Base-by-base conservation (phyloP, 2,888 invertebrate species). In the Holacanthella duospinosa region DNA sequence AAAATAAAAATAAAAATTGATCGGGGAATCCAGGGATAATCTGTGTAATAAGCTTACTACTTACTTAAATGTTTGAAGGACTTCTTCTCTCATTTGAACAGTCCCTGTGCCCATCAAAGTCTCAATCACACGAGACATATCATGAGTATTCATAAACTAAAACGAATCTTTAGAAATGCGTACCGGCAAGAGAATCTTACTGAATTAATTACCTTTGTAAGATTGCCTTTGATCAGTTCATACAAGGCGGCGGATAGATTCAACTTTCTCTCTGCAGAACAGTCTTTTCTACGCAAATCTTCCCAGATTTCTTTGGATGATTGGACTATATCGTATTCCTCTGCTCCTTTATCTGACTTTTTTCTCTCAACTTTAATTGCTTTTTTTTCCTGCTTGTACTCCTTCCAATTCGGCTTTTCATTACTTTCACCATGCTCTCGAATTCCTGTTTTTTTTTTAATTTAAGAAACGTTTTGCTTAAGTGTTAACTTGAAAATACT, bases 21-120 rank as follows among this genome's bases (percentile, higher is more conserved):
- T n/a, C n/a, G n/a, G n/a, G n/a, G n/a, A n/a, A n/a, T n/a, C n/a
- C n/a, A n/a, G n/a, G n/a, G n/a, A n/a, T n/a, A n/a, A n/a, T n/a
- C n/a, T n/a, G n/a, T n/a, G n/a, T n/a, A n/a, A n/a, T n/a, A n/a
- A n/a, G n/a, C n/a, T n/a, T n/a, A n/a, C n/a, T n/a, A n/a, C n/a
- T 78, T 91, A 86, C 75, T 89, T 89, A 27, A 96, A 78, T 74
- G 93, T 83, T 60, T 88, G 84, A 75, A 87, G 84, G 0, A 95
- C 48, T 4, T 9, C 21, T 9, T 48, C 21, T 36, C 36, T 36
- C 36, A 36, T 36, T 48, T 48, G 19, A 4, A 21, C 19, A 4
- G 12, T 48, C n/a, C 19, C 12, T 21, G 4, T 21, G 4, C 4
- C 12, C 12, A 48, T 48, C 48, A 48, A 48, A 9, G 48, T 48